phyloP scores from a whole-genome alignment of 1,140 invertebrate species.

The Grapholita molesta region DNA sequence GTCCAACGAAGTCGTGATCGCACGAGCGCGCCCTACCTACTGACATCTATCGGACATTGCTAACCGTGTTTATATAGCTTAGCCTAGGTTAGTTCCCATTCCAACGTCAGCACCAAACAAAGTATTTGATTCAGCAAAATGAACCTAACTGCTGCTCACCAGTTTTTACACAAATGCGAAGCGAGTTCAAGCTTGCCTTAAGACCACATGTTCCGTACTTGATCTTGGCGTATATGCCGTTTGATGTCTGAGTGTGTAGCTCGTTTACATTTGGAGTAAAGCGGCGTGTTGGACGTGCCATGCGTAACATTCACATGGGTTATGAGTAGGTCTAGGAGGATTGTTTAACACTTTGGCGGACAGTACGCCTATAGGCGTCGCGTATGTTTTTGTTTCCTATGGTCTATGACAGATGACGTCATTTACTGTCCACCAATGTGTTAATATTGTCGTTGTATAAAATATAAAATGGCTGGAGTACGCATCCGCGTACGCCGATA shows the following conservation, averaged over 20 bases:
- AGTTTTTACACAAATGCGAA: neutral
- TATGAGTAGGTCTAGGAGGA: neutral
- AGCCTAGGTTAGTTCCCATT: constrained; percentile 7
- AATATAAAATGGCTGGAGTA: too few species aligned
- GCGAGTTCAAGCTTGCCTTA: too few species aligned
- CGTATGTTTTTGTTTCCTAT: too few species aligned
- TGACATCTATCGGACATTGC: constrained; percentile 34
- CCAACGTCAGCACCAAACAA: neutral
- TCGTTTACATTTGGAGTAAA: constrained; percentile 1
- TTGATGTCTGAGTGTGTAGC: neutral
- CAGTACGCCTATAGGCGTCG: too few species aligned
- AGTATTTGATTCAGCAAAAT: neutral
- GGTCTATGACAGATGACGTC: too few species aligned
- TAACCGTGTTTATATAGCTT: constrained; percentile 20
- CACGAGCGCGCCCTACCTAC: constrained; percentile 7
- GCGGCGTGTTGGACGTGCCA: neutral
- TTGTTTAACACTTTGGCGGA: too few species aligned
- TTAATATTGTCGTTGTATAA: too few species aligned
- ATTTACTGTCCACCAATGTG: too few species aligned
- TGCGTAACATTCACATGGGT: neutral
- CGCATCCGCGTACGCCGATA: too few species aligned
- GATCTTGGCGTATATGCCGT: neutral
- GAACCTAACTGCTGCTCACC: neutral
- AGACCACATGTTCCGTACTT: neutral
- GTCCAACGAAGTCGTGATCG: neutral